phyloP scores from a whole-genome alignment of 2,797 vertebrate species.

The Ambastaia sidthimunki region DNA sequence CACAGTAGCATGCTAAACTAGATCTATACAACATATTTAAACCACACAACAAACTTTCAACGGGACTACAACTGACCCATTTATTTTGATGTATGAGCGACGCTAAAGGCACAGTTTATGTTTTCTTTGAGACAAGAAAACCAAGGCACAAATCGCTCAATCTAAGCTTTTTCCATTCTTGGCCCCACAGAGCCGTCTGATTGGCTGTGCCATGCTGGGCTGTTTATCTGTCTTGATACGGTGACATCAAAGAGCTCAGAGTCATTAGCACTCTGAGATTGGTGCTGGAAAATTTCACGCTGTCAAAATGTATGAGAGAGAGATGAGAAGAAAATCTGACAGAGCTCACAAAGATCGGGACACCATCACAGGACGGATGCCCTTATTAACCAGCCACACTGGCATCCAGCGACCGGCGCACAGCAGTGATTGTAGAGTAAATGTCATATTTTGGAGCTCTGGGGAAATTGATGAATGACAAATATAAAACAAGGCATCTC shows the following conservation, averaged over 20 bases:
- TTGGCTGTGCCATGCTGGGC: conserved; percentile 44
- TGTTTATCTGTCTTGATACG: conserved; percentile 58
- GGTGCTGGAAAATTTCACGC: conserved; percentile 48
- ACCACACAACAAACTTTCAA: not conserved
- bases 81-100: conserved; percentile 45
- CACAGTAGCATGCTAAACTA: conserved; percentile 6
- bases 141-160: conserved; percentile 55
- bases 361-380: conserved; percentile 46
- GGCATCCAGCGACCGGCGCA: conserved; percentile 34
- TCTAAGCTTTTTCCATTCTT: conserved; percentile 41
- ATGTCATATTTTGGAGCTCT: conserved; percentile 51
- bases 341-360: conserved; percentile 60
- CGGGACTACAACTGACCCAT: conserved; percentile 41
- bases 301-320: conserved; percentile 41
- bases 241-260: conserved; percentile 57
- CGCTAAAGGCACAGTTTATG: conserved; percentile 47
- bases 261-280: conserved; percentile 55
- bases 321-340: conserved; percentile 49
- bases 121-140: conserved; percentile 49
- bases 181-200: conserved; percentile 27
- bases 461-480: conserved; percentile 49
- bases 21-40: conserved; percentile 16
- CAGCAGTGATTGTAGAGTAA: conserved; percentile 34
- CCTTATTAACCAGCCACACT: conserved; percentile 49
- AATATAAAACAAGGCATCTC: conserved; percentile 13